phyloP scores from a whole-genome alignment of 2,113 vertebrate genomes.

The Garra rufa region DNA sequence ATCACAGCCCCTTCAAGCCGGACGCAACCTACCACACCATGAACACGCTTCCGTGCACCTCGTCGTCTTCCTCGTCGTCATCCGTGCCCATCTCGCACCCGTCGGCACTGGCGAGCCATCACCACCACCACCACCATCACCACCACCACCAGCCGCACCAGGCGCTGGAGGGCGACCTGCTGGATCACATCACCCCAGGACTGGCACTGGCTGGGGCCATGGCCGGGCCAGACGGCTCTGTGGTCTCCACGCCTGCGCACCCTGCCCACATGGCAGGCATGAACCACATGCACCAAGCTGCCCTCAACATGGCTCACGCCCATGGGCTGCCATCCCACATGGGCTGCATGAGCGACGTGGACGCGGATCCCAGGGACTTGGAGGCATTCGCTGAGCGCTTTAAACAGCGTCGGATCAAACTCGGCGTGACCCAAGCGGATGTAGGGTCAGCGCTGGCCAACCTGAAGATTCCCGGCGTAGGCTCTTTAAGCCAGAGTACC shows the following conservation, averaged over 20 bases:
- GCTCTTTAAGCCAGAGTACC: slow-evolving; percentile 98
- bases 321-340: slow-evolving; percentile 95
- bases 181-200: slow-evolving; percentile 96
- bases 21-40: slow-evolving; percentile 99
- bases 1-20: slow-evolving; percentile 99
- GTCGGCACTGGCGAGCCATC: slow-evolving; percentile 87
- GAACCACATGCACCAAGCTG: slow-evolving; percentile 99
- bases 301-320: slow-evolving; percentile 96
- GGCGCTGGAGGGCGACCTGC: slow-evolving; percentile 94
- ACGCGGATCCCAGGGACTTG: slow-evolving; percentile 96
- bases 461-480: slow-evolving; percentile 98
- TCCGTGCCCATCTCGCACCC: slow-evolving; percentile 96
- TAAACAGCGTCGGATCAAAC: slow-evolving; percentile 98
- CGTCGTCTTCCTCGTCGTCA: slow-evolving; percentile 90
- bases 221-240: slow-evolving; percentile 92
- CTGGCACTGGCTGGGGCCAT: slow-evolving; percentile 89
- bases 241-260: slow-evolving; percentile 92
- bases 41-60: slow-evolving; percentile 97
- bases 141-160: slow-evolving; percentile 97
- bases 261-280: slow-evolving; percentile 96
- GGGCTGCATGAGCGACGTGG: slow-evolving; percentile 97
- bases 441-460: slow-evolving; percentile 95
- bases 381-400: slow-evolving; percentile 98
- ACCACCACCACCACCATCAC: slow-evolving; percentile 93
- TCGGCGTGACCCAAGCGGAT: slow-evolving; percentile 96